Evolutionary conservation across 2,113 vertebrate genomes (phyloP).

Genomic region (Brachirus orientalis): DNA sequence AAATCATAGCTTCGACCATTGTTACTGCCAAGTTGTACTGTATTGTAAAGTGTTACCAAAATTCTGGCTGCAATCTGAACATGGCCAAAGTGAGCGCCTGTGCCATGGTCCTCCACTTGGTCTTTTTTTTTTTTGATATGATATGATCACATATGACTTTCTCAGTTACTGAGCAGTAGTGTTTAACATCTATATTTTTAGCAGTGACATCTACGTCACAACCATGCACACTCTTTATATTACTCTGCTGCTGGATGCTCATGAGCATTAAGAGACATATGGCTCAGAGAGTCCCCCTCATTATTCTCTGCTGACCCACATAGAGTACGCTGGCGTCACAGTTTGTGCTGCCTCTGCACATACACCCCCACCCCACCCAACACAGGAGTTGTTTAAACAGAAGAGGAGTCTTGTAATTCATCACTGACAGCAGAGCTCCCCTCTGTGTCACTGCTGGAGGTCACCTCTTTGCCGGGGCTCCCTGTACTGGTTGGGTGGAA

Average conservation of each 20-base stretch:
- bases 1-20: no score
- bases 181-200: not conserved
- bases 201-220: conserved; percentile 10
- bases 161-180: not conserved
- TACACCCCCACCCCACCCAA: conserved; percentile 35
- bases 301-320: conserved; percentile 69
- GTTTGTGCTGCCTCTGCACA: conserved; percentile 62
- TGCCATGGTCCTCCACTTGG: no score
- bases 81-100: no score
- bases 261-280: conserved; percentile 44
- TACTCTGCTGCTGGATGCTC: conserved; percentile 6
- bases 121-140: not conserved
- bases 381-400: conserved; percentile 55
- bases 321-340: conserved; percentile 34
- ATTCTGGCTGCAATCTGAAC: no score
- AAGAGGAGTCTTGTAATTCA: conserved; percentile 62
- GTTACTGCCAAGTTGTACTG: no score
- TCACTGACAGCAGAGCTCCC: conserved; percentile 66
- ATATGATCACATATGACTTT: not conserved
- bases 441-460: conserved; percentile 59
- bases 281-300: conserved; percentile 56
- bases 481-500: conserved; percentile 27
- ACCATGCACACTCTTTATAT: not conserved
- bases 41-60: no score
- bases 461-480: conserved; percentile 61